Evolutionary conservation across 1,140 invertebrate species (phyloP).

Genomic region (Neodiprion fabricii): DNA sequence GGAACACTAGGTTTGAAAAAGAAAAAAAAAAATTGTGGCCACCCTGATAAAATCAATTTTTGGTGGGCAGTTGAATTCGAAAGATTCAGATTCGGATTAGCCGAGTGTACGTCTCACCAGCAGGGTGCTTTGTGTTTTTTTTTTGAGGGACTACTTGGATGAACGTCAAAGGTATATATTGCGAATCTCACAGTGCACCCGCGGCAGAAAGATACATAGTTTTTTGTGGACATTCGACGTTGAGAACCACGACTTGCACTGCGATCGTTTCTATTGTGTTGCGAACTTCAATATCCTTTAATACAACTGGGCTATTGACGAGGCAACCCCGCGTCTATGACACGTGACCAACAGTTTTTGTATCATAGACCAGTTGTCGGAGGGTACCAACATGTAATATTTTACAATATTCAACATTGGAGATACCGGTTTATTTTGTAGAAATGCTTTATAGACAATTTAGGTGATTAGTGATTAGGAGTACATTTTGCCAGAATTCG

Average conservation of each 20-base stretch:
- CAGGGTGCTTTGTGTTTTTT: too few relatives aligned
- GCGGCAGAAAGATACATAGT: too few relatives aligned
- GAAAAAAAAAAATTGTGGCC: too few relatives aligned
- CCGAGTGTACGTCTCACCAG: too few relatives aligned
- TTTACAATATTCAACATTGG: not conserved
- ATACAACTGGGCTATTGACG: not conserved
- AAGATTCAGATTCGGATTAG: too few relatives aligned
- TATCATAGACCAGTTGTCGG: not conserved
- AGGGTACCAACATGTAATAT: not conserved
- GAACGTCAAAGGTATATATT: too few relatives aligned
- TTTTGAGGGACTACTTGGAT: too few relatives aligned
- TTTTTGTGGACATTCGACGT: not conserved
- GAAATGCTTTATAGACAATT: not conserved
- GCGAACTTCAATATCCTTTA: not conserved
- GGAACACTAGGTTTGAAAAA: too few relatives aligned
- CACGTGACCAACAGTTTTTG: not conserved
- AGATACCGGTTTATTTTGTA: not conserved
- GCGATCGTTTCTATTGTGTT: slow-evolving; percentile 1
- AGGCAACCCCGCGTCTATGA: not conserved
- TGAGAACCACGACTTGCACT: not conserved
- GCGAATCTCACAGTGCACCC: too few relatives aligned
- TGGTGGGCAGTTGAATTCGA: too few relatives aligned
- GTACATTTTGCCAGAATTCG: not conserved
- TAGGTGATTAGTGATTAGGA: too few relatives aligned
- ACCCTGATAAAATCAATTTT: too few relatives aligned